Percentiles rank a stretch among this genome's conserved stretches.
Evolutionary conservation across 2,113 vertebrate species (phyloP).

Genomic region (Chlamydotis undulata): DNA sequence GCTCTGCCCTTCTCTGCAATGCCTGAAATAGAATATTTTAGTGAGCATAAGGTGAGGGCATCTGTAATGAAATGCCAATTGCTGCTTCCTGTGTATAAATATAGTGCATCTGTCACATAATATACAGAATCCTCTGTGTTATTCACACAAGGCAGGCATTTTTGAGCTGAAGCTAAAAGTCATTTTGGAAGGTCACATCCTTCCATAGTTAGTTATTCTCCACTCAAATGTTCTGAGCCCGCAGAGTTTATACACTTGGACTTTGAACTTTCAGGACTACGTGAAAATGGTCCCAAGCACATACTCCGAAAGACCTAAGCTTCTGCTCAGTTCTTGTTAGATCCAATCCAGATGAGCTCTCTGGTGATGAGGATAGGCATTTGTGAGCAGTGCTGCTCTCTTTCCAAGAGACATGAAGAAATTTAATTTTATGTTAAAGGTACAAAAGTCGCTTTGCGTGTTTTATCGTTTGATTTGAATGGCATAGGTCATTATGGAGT

Average conservation of each 20-base stretch:
- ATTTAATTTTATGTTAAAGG: not conserved
- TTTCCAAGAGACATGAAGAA: not conserved
- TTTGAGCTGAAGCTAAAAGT: not conserved
- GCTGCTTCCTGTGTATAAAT: conserved; percentile 13
- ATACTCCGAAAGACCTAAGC: not conserved
- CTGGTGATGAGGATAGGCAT: not conserved
- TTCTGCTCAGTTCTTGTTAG: not conserved
- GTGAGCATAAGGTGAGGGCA: not conserved
- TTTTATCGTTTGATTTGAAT: not conserved
- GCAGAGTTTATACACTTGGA: not conserved
- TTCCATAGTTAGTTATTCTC: not conserved
- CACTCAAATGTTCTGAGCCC: not conserved
- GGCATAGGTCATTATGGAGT: not conserved
- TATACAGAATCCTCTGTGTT: conserved; percentile 5
- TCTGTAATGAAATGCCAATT: not conserved
- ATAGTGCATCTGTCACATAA: conserved; percentile 14
- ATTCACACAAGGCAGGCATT: conserved; percentile 11
- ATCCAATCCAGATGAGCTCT: not conserved
- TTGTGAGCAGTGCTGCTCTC: not conserved
- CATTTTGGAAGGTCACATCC: conserved; percentile 28
- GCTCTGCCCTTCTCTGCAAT: not conserved
- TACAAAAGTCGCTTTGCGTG: not conserved
- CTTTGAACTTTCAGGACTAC: not conserved
- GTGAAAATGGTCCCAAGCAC: not conserved
- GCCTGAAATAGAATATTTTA: conserved; percentile 40